These are phyloP conservation scores for Drosophila orosa DNA, from an alignment of 1,140 invertebrate species.

Conservation along the genomic window DNA sequence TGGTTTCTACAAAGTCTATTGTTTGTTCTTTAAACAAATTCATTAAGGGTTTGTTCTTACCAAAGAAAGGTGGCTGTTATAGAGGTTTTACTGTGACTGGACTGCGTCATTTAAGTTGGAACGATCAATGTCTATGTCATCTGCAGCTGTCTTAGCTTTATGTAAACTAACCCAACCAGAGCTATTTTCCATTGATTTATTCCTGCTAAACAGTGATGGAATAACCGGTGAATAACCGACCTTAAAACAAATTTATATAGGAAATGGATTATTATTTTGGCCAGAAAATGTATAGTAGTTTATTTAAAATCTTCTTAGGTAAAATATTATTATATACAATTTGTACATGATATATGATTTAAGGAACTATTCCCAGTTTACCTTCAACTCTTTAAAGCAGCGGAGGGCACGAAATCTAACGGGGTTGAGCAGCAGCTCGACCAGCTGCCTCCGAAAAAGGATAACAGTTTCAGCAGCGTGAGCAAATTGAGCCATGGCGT, in stretches of 20 bases:
- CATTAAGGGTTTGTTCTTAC: background rate
- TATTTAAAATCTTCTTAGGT: too few relatives aligned
- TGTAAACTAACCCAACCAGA: conserved; percentile 38
- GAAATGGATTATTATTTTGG: background rate
- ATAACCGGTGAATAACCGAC: background rate
- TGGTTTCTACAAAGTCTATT: background rate
- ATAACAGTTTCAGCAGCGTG: too few relatives aligned
- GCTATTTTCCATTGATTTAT: conserved; percentile 40
- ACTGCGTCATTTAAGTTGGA: conserved; percentile 19
- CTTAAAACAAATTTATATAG: background rate
- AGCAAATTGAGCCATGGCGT: too few relatives aligned
- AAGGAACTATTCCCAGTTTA: background rate
- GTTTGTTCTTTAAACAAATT: too few relatives aligned
- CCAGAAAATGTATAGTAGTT: background rate
- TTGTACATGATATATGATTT: too few relatives aligned
- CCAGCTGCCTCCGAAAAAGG: too few relatives aligned
- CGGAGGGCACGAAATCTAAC: too few relatives aligned
- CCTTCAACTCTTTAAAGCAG: conserved; percentile 16
- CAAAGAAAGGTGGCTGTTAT: conserved; percentile 18
- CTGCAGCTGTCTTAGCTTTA: conserved; percentile 57
- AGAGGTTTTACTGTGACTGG: conserved; percentile 34
- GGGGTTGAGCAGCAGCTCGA: too few relatives aligned
- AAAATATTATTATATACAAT: too few relatives aligned
- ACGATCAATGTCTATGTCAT: conserved; percentile 42
- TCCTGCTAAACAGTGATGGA: conserved; percentile 5